These are phyloP conservation scores for Hoplodrina blanda DNA, from an alignment of 2,888 invertebrate genomes.

Conservation along the genomic window DNA sequence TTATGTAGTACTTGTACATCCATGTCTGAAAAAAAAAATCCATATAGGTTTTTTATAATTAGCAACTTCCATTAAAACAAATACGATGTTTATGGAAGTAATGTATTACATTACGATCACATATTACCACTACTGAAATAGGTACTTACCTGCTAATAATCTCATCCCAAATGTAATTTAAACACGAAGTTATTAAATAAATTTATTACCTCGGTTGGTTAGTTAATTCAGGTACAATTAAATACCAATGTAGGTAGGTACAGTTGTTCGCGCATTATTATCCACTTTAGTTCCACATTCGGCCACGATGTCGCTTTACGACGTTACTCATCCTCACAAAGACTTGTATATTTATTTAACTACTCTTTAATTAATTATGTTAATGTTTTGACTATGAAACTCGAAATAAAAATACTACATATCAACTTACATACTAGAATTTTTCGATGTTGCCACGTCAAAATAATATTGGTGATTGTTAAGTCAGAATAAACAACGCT, in stretches of 20 bases:
- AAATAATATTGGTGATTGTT: neutral
- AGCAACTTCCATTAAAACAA: neutral
- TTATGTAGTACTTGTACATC: neutral
- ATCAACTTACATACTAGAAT: neutral
- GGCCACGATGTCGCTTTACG: slow-evolving; percentile 38
- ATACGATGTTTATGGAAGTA: slow-evolving; percentile 1
- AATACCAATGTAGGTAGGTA: slow-evolving; percentile 15
- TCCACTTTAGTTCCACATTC: slow-evolving; percentile 47
- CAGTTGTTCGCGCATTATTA: slow-evolving; percentile 37
- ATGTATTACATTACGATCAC: neutral
- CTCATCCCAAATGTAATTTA: slow-evolving; percentile 6
- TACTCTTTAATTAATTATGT: slow-evolving; percentile 15
- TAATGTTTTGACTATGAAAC: slow-evolving; percentile 1
- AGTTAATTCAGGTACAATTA: slow-evolving; percentile 49
- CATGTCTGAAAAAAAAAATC: neutral
- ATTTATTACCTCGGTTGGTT: slow-evolving; percentile 38
- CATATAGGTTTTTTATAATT: neutral
- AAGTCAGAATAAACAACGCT: slow-evolving; percentile 4
- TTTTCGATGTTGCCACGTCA: neutral
- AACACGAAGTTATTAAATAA: slow-evolving; percentile 16
- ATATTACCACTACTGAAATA: neutral
- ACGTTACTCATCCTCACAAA: slow-evolving; percentile 42
- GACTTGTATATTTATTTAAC: slow-evolving; percentile 20
- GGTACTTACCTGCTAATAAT: neutral
- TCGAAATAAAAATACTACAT: neutral